Percentiles rank a stretch among this genome's conserved stretches.
phyloP scores from a whole-genome alignment of 2,113 vertebrate species.

The Xenopus borealis region DNA sequence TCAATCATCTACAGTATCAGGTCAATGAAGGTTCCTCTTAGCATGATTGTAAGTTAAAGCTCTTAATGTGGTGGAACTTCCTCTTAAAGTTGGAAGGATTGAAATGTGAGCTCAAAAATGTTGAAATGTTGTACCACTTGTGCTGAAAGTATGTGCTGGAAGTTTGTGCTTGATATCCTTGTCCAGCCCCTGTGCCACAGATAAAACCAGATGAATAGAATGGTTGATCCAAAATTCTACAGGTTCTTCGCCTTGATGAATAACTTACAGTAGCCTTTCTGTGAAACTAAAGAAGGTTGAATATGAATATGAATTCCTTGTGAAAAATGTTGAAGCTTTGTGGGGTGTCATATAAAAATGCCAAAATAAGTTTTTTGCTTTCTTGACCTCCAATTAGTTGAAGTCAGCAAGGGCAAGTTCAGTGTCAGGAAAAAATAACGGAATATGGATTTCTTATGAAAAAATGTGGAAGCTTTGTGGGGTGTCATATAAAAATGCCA shows the following conservation, averaged over 20 bases:
- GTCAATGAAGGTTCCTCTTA: slow-evolving; percentile 63
- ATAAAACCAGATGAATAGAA: slow-evolving; percentile 62
- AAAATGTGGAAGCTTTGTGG: slow-evolving; percentile 9
- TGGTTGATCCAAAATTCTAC: slow-evolving; percentile 56
- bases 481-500: slow-evolving; percentile 66
- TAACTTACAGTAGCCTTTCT: slow-evolving; percentile 66
- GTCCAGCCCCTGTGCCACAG: slow-evolving; percentile 40
- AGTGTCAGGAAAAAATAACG: slow-evolving; percentile 44
- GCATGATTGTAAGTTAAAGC: slow-evolving; percentile 49
- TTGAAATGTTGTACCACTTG: slow-evolving; percentile 47
- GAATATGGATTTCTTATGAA: slow-evolving; percentile 42
- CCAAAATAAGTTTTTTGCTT: slow-evolving; percentile 55
- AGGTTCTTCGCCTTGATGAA: slow-evolving; percentile 59
- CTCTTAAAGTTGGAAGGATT: slow-evolving; percentile 51
- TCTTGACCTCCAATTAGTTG: slow-evolving; percentile 53
- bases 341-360: slow-evolving; percentile 63
- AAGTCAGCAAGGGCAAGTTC: neutral
- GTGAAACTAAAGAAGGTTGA: slow-evolving; percentile 63
- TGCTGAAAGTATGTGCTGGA: no score
- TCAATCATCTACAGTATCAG: slow-evolving; percentile 28
- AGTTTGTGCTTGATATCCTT: slow-evolving; percentile 29
- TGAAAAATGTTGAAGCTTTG: no score
- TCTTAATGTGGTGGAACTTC: slow-evolving; percentile 57
- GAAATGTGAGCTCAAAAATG: slow-evolving; percentile 54
- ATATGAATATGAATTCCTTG: slow-evolving; percentile 46